Base-by-base conservation (phyloP, 2,113 vertebrate genomes). In the Pseudolaguvia tuberculata region DNA sequence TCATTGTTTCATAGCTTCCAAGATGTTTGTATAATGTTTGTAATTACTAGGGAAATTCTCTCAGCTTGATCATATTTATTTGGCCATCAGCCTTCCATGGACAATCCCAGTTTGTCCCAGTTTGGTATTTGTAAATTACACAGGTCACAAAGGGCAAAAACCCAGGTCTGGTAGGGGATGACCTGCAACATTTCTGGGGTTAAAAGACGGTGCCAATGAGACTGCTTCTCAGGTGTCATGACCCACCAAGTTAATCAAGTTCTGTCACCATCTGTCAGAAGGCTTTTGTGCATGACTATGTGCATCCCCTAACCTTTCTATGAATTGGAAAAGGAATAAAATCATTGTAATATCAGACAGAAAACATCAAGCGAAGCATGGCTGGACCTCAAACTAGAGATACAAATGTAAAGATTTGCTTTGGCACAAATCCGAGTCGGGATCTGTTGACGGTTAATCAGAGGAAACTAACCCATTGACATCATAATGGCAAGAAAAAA, bases 21-120 rank as follows among this genome's bases (percentile, higher is more conserved):
- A n/a, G 4, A 53, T 14, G 20, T 55, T 70, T 10, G n/a, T 70
- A 20, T 11, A 45, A 23, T 7, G 6, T 42, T 15, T 10, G 12
- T 56, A 11, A 42, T 42, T 17, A 31, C 25, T 25, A 20, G 88
- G 85, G 91, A 59, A 88, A 88, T 56, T 86, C 70, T 81, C 80
- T 75, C 82, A 88, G 91, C 92, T 84, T 66, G 77, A 91, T 89
- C 92, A 91, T 80, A 83, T 90, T 91, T 86, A 86, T 84, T 85
- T 84, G 88, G 89, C 83, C 88, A 83, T 84, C 85, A 87, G 86
- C 86, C 80, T 90, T 88, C 88, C 79, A 67, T 82, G 80, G 65
- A 86, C 85, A 88, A 91, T 88, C 79, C 87, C 79, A 87, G 85
- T 82, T n/a, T n/a, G n/a, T n/a, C n/a, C 86, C 87, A 86, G 83